Base-by-base conservation (phyloP, 1,140 invertebrate genomes). In the Apis cerana region DNA sequence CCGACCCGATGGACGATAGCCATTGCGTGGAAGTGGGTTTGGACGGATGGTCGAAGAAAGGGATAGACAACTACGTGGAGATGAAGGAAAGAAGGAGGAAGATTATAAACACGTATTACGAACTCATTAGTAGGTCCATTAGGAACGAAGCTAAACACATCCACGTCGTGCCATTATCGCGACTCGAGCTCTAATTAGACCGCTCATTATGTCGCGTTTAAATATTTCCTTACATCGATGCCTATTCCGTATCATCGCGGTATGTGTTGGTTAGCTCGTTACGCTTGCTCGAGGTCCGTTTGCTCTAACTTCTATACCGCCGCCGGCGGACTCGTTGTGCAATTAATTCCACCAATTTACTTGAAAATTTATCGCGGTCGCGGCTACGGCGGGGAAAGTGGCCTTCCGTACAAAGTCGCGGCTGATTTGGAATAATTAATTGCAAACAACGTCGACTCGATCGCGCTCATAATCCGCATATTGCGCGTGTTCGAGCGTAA, bases 211-310 rank as follows among this genome's bases (percentile, higher is more conserved):
- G 67, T 62, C 75, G 65, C 67, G 81, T 78, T 78, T 77, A 82
- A 78, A 82, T 82, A 82, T 82, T 78, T 82, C 75, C 65, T 82
- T 82, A 78, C 75, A 82, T 78, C 81, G 81, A 78, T 65, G 75
- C 54, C 50, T 54, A 23, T 78, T 71, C 58, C 58, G 64, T 61
- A 68, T 61, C 72, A 33, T 56, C 62, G n/a, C 17, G 9, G 56
- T n/a, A 15, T 54, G 50, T 48, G 43, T n/a, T 21, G n/a, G 64
- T 27, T n/a, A 54, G 23, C 72, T 68, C 72, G 80, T 82, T 82
- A 75, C 56, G 54, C 43, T 52, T 19, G 17, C 64, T n/a, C n/a
- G 52, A 17, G 61, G 5, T 64, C 33, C 33, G 43, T 43, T 52
- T 56, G 43, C 19, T 21, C 8, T 15, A 19, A n/a, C 15, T 50